Evolutionary conservation across 2,113 vertebrate genomes (phyloP), one percentile per base, ranked within the genome.

Genomic region (Notiomystis cincta): DNA sequence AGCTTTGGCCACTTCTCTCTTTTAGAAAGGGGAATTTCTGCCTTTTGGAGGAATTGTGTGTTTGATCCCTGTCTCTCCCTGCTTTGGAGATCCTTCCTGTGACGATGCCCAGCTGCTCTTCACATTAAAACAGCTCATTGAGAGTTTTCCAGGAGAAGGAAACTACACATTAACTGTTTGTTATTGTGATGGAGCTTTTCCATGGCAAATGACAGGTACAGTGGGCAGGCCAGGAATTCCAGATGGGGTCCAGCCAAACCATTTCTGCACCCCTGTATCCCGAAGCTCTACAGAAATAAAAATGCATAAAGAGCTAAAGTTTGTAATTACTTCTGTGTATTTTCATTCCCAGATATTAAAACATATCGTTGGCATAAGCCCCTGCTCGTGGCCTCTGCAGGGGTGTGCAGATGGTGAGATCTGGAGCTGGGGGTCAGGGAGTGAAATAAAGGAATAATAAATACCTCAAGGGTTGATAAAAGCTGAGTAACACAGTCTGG

Each of bases 351-450:
- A 30, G 23, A 83, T 42, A 15, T 7, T 84, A 69, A 83, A 83
- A 30, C 3, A 22, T n/a, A 6, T 53, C 0, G 0, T 9, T 72
- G 45, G 38, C 85, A 5, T 42, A 28, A 48, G 35, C 56, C 69
- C 15, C 37, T 38, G 19, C n/a, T 72, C 0, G 0, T 62, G 61
- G 21, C 24, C 30, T 70, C 38, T 33, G 37, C 1, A 0, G 77
- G 60, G 30, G 3, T 23, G 30, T 23, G 30, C 3, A 11, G 28
- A 3, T 56, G 64, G 15, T 31, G 51, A 45, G 48, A 82, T 70
- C 38, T 45, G 56, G n/a, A 90, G 33, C 47, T 0, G 2, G 3
- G n/a, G 13, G 7, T 53, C 12, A 58, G 56, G 45, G 45, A 11
- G n/a, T 30, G 28, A 93, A 69, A 64, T 24, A 51, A 61, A 70